Evolutionary conservation across 2,797 vertebrate genomes (phyloP).

Genomic region (Leptodactylus fallax): DNA sequence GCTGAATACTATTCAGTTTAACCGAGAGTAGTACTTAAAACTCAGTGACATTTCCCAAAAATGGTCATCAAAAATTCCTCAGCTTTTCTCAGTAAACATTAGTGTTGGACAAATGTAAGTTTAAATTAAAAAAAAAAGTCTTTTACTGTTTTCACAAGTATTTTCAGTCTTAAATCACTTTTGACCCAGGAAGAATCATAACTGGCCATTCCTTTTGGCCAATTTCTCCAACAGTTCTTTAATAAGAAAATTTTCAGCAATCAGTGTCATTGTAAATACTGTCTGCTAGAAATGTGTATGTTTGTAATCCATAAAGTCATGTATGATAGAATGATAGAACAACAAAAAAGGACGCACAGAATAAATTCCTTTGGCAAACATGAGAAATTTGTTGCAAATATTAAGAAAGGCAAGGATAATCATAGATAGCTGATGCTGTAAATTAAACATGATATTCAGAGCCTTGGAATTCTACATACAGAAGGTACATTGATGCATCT

Average conservation of each 20-base stretch:
- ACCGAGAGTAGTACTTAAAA: slow-evolving; percentile 73
- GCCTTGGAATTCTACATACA: slow-evolving; percentile 67
- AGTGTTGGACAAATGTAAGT: slow-evolving; percentile 70
- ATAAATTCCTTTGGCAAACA: slow-evolving; percentile 77
- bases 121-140: slow-evolving; percentile 67
- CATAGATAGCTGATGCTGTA: slow-evolving; percentile 71
- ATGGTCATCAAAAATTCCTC: slow-evolving; percentile 72
- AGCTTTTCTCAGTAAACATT: slow-evolving; percentile 74
- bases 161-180: slow-evolving; percentile 70
- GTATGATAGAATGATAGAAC: slow-evolving; percentile 71
- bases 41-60: slow-evolving; percentile 70
- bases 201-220: slow-evolving; percentile 66
- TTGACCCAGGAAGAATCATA: slow-evolving; percentile 66
- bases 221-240: slow-evolving; percentile 68
- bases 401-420: slow-evolving; percentile 71
- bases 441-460: slow-evolving; percentile 66
- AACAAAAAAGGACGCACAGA: slow-evolving; percentile 71
- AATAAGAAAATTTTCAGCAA: slow-evolving; percentile 70
- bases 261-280: slow-evolving; percentile 73
- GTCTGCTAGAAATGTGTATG: slow-evolving; percentile 73
- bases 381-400: slow-evolving; percentile 73
- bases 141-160: slow-evolving; percentile 70
- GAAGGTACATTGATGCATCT: slow-evolving; percentile 65
- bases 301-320: slow-evolving; percentile 75
- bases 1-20: slow-evolving; percentile 72